These are phyloP conservation scores for Lasioglossum leucozonium DNA, from an alignment of 2,888 invertebrate species.

Conservation along the genomic window DNA sequence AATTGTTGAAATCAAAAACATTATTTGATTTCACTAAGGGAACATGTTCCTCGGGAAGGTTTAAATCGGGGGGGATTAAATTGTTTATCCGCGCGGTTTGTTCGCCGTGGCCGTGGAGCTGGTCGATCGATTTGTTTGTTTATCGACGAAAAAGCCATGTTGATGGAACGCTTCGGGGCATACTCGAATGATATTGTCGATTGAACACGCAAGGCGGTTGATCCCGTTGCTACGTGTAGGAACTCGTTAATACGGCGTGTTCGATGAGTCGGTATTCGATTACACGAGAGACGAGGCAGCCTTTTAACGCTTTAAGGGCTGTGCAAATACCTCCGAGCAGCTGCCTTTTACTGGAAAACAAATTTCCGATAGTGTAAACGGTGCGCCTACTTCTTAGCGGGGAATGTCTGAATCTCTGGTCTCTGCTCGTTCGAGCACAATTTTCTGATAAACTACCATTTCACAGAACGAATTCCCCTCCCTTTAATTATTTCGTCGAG, in stretches of 20 bases:
- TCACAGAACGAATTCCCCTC: background rate
- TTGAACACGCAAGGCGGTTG: background rate
- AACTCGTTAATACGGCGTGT: constrained; percentile 20
- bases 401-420: background rate
- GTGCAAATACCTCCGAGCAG: constrained; percentile 20
- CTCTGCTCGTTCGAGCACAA: background rate
- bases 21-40: too few species aligned
- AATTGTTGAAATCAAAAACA: too few species aligned
- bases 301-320: constrained; percentile 30
- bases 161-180: background rate
- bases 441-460: background rate
- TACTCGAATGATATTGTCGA: background rate
- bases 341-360: constrained; percentile 15
- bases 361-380: constrained; percentile 17
- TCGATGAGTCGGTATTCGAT: constrained; percentile 22
- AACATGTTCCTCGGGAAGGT: too few species aligned
- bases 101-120: background rate
- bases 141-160: background rate
- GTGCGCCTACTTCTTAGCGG: background rate
- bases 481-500: background rate
- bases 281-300: constrained; percentile 16
- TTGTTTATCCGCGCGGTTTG: background rate
- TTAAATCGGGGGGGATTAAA: too few species aligned
- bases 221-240: constrained; percentile 11
- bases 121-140: background rate